Evolutionary conservation across 2,113 vertebrate genomes (phyloP).

Genomic region (Ramphastos sulfuratus): DNA sequence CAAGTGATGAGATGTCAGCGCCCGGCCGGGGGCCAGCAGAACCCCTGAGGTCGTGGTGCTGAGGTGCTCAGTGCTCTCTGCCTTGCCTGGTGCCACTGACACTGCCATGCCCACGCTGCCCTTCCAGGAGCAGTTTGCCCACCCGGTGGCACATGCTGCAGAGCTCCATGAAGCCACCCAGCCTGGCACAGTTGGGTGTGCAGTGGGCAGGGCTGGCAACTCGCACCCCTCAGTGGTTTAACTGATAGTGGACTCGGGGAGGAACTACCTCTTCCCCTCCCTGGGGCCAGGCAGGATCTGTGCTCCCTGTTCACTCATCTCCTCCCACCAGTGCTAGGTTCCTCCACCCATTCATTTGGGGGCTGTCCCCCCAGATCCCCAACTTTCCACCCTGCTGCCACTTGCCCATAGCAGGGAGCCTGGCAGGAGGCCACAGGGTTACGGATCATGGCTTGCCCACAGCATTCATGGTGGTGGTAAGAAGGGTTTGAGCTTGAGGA

Average conservation of each 20-base stretch:
- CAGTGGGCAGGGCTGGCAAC: not conserved
- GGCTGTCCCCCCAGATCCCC: not conserved
- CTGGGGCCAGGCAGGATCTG: not conserved
- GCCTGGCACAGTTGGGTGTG: not conserved
- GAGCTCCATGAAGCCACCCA: not conserved
- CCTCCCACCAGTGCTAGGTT: not conserved
- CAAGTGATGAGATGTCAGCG: not conserved
- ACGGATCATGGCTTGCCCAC: not conserved
- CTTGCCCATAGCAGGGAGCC: accelerated
- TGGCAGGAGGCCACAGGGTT: not conserved
- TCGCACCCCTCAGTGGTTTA: not conserved
- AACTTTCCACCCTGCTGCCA: accelerated
- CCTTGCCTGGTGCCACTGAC: no score
- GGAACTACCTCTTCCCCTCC: not conserved
- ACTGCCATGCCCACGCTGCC: not conserved
- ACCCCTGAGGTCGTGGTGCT: accelerated
- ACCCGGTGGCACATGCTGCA: not conserved
- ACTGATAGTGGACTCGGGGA: not conserved
- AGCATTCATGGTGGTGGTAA: accelerated
- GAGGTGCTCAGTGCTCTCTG: not conserved
- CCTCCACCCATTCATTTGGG: not conserved
- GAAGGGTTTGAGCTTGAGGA: accelerated
- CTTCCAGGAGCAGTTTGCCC: not conserved
- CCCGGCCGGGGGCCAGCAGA: accelerated
- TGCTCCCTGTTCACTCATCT: not conserved